Base-by-base conservation (phyloP, 53 echinoderm and acorn worm species). In the Antedon mediterranea region DNA sequence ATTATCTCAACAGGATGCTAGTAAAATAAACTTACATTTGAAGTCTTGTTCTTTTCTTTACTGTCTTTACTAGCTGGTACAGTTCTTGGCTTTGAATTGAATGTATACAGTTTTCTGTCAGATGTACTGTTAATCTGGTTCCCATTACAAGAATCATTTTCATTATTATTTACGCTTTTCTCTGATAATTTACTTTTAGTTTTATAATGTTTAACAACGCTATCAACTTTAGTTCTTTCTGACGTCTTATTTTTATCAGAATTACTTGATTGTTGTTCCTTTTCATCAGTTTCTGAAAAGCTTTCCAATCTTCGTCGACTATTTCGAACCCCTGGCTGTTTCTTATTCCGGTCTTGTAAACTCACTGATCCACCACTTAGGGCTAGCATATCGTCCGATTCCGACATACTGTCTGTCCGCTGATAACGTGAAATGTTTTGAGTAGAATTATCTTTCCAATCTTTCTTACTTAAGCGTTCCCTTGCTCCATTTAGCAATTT, bases 81-180 rank as follows among this genome's bases (percentile, higher is more conserved):
- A 43, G 86, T 78, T 23, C 86, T 85, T 13, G 97, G 97, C 80
- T 87, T 89, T 11, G 97, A 95, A 73, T 77, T 92, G 75, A 95
- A 95, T n/a, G 92, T 92, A 76, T 94, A 94, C 1, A 94, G 84
- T 28, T 81, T 85, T 41, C 84, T 78, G 31, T 88, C 78, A 34
- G 73, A 79, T 73, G 43, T 78, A 31, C 4, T 27, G 28, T 71
- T 44, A 43, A 0, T 30, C 31, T 37, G 71, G 7, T 57, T 18
- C 0, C 72, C 31, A 77, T 72, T 0, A n/a, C 72, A n/a, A n/a
- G n/a, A n/a, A n/a, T n/a, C 72, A 77, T 83, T 71, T 20, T 74
- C 15, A 18, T 57, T 2, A 18, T 57, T 26, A 57, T 18, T 57
- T 2, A 2, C 2, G 9, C 9, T 26, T 26, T 23, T 26, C 20